Evolutionary conservation across 2,113 vertebrate genomes (phyloP), one percentile per base, ranked within the genome.

Genomic region (Calidris pugnax): DNA sequence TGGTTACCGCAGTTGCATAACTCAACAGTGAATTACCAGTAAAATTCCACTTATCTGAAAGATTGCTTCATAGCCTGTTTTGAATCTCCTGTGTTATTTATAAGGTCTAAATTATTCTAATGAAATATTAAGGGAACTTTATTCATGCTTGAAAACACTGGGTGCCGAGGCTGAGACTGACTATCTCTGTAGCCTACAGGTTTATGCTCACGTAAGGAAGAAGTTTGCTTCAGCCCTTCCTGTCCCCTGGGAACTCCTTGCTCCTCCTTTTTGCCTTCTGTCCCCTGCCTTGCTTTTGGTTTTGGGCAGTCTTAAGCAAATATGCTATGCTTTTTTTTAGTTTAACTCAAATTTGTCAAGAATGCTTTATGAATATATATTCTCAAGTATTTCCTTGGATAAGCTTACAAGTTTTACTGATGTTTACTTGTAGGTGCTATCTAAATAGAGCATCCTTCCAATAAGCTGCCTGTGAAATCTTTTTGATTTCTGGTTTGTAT

Each of bases 31-130:
- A 85, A 26, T 60, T 92, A 26, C 68, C 60, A 72, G 89, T 75
- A 85, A 89, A 93, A 91, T 91, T 95, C 80, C 73, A 68, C 45
- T 96, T 64, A 59, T 19, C 64, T 81, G 32, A 56, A 24, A 85
- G 87, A 32, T 72, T 75, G 56, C 43, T 85, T 87, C 89, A 51
- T 72, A 39, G 75, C 68, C 43, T 78, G 21, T 35, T 90, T 76
- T 72, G 43, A 68, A 56, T 82, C 84, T 91, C 43, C 37, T 93
- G 69, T 19, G 91, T 95, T 93, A 91, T 94, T 96, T 89, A 85
- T 75, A 47, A 81, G 43, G 20, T 39, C 73, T 90, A 72, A 81
- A 81, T 95, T 56, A 81, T 59, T 95, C 81, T 74, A 95, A 95
- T 96, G 53, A 90, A 80, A 74, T 92, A 92, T 53, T 79, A 45